A percentile compares a stretch with the other conserved stretches of the same genome.
Evolutionary conservation across 2,113 vertebrate species (phyloP).

Genomic region (Paraplagusia blochii): DNA sequence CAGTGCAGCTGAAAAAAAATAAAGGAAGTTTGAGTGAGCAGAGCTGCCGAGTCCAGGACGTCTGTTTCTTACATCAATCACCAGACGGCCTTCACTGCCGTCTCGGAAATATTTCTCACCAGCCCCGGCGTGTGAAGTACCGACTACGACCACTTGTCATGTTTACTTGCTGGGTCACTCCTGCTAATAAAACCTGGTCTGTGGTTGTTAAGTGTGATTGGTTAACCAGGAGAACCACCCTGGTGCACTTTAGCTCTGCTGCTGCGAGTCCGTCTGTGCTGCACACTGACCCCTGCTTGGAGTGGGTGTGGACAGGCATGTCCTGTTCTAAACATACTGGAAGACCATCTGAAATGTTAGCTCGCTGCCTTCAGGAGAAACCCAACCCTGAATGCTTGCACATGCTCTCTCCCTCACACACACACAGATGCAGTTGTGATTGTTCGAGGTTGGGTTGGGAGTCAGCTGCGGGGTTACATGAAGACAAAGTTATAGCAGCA

Average conservation of each 20-base stretch:
- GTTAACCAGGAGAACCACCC: conserved; percentile 3
- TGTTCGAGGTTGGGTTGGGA: conserved; percentile 27
- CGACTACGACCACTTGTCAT: conserved; percentile 7
- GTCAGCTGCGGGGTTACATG: conserved; percentile 16
- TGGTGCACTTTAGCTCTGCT: conserved; percentile 11
- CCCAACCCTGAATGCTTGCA: conserved; percentile 29
- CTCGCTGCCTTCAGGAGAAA: conserved; percentile 39
- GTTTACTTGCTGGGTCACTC: conserved; percentile 9
- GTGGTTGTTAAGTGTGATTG: conserved; percentile 4
- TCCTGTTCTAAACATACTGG: conserved; percentile 57
- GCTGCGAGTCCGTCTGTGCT: conserved; percentile 22
- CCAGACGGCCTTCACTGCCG: conserved; percentile 6
- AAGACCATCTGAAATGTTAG: conserved; percentile 57
- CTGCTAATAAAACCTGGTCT: conserved; percentile 5
- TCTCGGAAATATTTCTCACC: conserved; percentile 6
- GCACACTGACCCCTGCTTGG: conserved; percentile 59
- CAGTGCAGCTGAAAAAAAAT: background rate
- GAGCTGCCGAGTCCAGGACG: conserved; percentile 1
- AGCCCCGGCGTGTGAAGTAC: conserved; percentile 17
- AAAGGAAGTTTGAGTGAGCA: background rate
- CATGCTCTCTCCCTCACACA: background rate
- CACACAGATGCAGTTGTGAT: conserved; percentile 30
- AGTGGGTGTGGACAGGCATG: conserved; percentile 42
- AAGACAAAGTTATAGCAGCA: conserved; percentile 23
- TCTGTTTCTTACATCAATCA: conserved; percentile 52